phyloP scores from a whole-genome alignment of 2,888 invertebrate genomes.

The Neoascia interrupta region DNA sequence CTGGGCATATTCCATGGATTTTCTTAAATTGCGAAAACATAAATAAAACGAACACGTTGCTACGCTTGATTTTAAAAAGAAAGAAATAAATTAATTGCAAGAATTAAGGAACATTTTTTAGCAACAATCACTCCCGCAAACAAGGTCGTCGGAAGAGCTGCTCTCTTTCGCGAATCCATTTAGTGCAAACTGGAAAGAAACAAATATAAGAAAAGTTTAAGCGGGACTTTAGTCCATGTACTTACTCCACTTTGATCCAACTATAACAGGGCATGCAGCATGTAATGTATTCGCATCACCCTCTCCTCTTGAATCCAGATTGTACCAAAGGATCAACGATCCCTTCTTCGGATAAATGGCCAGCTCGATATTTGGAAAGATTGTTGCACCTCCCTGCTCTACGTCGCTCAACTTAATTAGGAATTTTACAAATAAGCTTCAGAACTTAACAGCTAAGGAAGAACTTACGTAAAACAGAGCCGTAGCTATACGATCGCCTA shows the following conservation, averaged over 20 bases:
- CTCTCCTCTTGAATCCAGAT: conserved; percentile 72
- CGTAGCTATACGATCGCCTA: conserved; percentile 97
- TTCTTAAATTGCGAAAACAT: too few species aligned
- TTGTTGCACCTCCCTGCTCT: conserved; percentile 97
- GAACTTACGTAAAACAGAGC: conserved; percentile 95
- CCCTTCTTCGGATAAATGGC: conserved; percentile 92
- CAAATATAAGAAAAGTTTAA: too few species aligned
- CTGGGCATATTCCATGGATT: too few species aligned
- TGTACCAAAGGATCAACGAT: conserved; percentile 78
- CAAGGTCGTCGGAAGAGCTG: neutral
- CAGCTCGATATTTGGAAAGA: conserved; percentile 92
- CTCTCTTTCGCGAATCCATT: neutral
- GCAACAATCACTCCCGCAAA: neutral
- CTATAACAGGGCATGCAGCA: conserved; percentile 76
- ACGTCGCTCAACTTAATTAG: conserved; percentile 94
- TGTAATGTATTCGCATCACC: conserved; percentile 73
- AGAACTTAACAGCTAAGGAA: too few species aligned
- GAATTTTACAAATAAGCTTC: neutral
- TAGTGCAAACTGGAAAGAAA: neutral
- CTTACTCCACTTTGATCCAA: conserved; percentile 77
- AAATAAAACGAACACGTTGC: too few species aligned
- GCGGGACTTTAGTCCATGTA: neutral
- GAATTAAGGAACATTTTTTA: too few species aligned
- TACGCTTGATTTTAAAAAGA: too few species aligned
- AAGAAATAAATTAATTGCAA: too few species aligned